Conservation (phyloP, 2,797 vertebrate genomes). For the Fundulus diaphanus region DNA sequence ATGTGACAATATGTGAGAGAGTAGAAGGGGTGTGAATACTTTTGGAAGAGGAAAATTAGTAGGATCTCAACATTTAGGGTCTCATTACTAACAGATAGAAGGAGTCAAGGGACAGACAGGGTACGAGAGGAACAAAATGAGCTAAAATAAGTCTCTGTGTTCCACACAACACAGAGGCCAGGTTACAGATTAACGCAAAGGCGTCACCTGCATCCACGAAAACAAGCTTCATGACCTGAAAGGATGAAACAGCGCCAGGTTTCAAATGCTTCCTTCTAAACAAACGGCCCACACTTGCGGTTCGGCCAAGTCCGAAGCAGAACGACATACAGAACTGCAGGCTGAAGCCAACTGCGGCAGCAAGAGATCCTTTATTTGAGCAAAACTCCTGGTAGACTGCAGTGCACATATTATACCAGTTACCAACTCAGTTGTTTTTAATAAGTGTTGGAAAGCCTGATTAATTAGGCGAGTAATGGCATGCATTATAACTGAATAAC, state of each 20-base stretch:
- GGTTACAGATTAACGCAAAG: conserved; percentile 45
- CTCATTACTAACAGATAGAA: conserved; percentile 16
- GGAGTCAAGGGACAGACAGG: conserved; percentile 45
- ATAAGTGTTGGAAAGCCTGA: conserved; percentile 53
- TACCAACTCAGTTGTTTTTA: conserved; percentile 57
- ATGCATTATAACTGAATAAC: conserved; percentile 69
- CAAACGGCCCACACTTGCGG: conserved; percentile 30
- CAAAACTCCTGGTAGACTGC: conserved; percentile 24
- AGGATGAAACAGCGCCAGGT: conserved; percentile 30
- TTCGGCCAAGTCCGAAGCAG: conserved; percentile 55
- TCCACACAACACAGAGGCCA: conserved; percentile 19
- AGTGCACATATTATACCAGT: conserved; percentile 54
- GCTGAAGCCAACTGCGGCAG: conserved; percentile 12
- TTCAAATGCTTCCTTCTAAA: conserved; percentile 43
- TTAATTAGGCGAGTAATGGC: conserved; percentile 60
- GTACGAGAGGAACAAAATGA: conserved; percentile 35
- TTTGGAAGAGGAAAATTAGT: neutral
- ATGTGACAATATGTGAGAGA: neutral
- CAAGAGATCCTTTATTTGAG: conserved; percentile 39
- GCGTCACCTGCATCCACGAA: conserved; percentile 37
- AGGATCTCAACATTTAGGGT: neutral
- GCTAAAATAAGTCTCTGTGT: conserved; percentile 30
- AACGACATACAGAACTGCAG: conserved; percentile 8
- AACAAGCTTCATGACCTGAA: conserved; percentile 30
- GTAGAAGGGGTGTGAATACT: neutral